phyloP scores from a whole-genome alignment of 2,797 vertebrate genomes.

The Arctocebus calabarensis region DNA sequence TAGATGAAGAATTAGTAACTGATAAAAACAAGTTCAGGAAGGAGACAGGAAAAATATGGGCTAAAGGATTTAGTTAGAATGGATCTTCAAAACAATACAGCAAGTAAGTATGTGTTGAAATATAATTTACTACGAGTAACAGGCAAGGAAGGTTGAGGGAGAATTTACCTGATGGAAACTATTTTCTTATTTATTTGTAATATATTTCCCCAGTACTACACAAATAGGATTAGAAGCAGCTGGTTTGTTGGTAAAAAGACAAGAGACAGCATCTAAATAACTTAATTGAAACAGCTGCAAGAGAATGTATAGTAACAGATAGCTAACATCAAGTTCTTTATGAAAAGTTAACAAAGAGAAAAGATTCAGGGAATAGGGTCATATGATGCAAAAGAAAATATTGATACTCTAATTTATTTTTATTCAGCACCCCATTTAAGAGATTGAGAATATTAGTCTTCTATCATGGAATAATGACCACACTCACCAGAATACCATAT shows the following conservation, averaged over 20 bases:
- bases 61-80: background rate
- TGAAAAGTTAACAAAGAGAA: slow-evolving; percentile 16
- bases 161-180: slow-evolving; percentile 45
- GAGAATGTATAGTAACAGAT: slow-evolving; percentile 20
- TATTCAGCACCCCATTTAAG: background rate
- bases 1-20: background rate
- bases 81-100: background rate
- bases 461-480: background rate
- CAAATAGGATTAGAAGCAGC: slow-evolving; percentile 30
- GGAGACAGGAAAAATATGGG: background rate
- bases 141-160: background rate
- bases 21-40: background rate
- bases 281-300: slow-evolving; percentile 47
- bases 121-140: background rate
- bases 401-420: background rate
- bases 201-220: slow-evolving; percentile 26
- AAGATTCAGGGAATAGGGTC: background rate
- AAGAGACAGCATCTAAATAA: slow-evolving; percentile 56
- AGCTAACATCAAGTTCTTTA: slow-evolving; percentile 9
- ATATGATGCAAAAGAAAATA: background rate
- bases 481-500: background rate
- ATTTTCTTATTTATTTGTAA: slow-evolving; percentile 57
- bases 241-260: slow-evolving; percentile 35
- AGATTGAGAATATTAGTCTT: background rate
- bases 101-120: background rate